Percentiles rank a stretch among this genome's conserved stretches.
These are phyloP conservation scores for Parazoanthus darwini DNA, from an alignment of 92 coral and sea anemone species.

Conservation along the genomic window DNA sequence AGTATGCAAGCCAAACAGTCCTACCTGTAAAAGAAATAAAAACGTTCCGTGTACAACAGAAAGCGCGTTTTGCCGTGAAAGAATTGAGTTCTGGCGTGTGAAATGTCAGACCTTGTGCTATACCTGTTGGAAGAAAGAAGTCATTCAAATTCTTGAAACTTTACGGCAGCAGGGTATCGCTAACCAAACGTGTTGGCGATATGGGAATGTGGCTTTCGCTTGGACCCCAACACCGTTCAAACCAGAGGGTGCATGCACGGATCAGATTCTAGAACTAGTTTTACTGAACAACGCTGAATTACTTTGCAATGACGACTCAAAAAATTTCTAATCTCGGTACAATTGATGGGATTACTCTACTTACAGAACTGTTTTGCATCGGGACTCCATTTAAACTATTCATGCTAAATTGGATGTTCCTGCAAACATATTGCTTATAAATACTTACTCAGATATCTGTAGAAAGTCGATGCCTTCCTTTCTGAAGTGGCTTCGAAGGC, in stretches of 20 bases:
- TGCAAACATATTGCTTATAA: no score
- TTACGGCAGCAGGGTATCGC: background rate
- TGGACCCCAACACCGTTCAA: no score
- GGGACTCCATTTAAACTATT: no score
- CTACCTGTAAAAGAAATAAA: constrained; percentile 94
- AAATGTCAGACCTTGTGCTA: constrained; percentile 75
- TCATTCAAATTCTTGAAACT: background rate
- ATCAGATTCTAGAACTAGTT: background rate
- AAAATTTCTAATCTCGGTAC: background rate
- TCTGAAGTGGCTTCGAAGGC: constrained; percentile 83
- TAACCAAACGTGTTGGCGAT: background rate
- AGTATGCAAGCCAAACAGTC: background rate
- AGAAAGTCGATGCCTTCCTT: constrained; percentile 80
- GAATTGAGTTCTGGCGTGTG: constrained; percentile 81
- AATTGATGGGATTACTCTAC: background rate
- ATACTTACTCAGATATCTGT: constrained; percentile 96
- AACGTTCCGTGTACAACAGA: constrained; percentile 90
- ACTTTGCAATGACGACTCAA: background rate
- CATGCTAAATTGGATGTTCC: no score
- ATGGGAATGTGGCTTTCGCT: no score
- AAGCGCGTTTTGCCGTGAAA: constrained; percentile 71
- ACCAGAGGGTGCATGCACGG: no score
- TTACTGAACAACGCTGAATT: background rate
- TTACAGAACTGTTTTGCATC: no score
- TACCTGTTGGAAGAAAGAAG: constrained; percentile 53